These are phyloP conservation scores for Lepeophtheirus nordmannii DNA, from an alignment of 2,888 invertebrate genomes.

Conservation along the genomic window DNA sequence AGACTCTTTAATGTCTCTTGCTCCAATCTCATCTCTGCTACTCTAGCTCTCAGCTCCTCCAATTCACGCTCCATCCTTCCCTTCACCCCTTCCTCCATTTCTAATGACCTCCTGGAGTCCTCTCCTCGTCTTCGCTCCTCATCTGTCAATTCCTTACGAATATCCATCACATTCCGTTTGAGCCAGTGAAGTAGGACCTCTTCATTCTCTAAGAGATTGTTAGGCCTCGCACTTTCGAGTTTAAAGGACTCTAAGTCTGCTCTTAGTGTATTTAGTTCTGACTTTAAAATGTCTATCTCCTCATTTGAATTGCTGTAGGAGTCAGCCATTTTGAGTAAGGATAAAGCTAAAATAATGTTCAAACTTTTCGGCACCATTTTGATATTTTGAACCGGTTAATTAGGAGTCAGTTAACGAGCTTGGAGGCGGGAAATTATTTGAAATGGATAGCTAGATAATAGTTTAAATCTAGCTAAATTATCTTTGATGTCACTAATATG, in stretches of 20 bases:
- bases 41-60: not conserved
- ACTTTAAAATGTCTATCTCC: not conserved
- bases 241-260: not conserved
- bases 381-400: no score
- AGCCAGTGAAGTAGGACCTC: not conserved
- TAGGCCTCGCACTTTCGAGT: not conserved
- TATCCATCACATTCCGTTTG: not conserved
- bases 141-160: not conserved
- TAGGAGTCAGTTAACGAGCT: no score
- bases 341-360: no score
- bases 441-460: no score
- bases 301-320: no score
- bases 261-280: not conserved
- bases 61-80: not conserved
- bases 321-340: no score
- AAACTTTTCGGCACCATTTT: no score
- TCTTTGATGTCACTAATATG: not conserved
- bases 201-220: not conserved
- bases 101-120: not conserved
- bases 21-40: not conserved
- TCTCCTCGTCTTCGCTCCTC: not conserved
- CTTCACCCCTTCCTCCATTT: not conserved
- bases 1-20: not conserved
- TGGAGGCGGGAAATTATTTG: no score
- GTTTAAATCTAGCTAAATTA: not conserved